Evolutionary conservation across 1,140 invertebrate species (phyloP), one percentile per base, ranked within the genome.

Genomic region (Cephus cinctus): DNA sequence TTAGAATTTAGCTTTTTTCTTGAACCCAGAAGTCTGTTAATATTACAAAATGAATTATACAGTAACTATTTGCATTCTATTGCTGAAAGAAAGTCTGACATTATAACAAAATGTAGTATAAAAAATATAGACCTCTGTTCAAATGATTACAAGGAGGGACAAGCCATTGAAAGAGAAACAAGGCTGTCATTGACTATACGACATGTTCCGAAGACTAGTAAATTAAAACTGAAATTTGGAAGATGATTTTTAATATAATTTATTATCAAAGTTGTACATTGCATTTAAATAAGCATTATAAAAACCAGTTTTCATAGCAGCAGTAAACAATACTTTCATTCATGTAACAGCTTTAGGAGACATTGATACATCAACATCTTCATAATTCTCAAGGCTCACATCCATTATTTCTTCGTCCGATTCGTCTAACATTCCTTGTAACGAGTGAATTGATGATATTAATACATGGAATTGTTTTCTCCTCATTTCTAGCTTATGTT

Each of bases 101-200:
- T 69, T 12, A 72, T 98, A 18, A 81, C 80, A 58, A 76, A 84
- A 41, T 75, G 80, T 36, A 61, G 80, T 4, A 79, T 88, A 53
- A 75, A 73, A 25, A 97, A 96, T 75, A 75, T 89, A 50, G 54
- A 80, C 48, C 68, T 81, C 54, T 87, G 83, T 67, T 78, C 74
- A 44, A 55, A 62, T 34, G 73, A 69, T 39, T 86, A 83, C 70
- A 63, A 61, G 14, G 70, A 80, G 38, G 81, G 79, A 31, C 68
- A 82, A 50, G 73, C 68, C 41, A 54, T 94, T 20, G 59, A 77
- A 40, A 80, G 94, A 41, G 72, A 77, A 1, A 90, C 85, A 11
- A 83, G 95, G 66, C 76, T 98, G 52, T 98, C 95, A 4, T 74
- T 98, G 22, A 98, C 96, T 27, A 96, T 98, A 50, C 83, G 95